Evolutionary conservation across 1,140 invertebrate genomes (phyloP).

Genomic region (Trichoplusia ni): DNA sequence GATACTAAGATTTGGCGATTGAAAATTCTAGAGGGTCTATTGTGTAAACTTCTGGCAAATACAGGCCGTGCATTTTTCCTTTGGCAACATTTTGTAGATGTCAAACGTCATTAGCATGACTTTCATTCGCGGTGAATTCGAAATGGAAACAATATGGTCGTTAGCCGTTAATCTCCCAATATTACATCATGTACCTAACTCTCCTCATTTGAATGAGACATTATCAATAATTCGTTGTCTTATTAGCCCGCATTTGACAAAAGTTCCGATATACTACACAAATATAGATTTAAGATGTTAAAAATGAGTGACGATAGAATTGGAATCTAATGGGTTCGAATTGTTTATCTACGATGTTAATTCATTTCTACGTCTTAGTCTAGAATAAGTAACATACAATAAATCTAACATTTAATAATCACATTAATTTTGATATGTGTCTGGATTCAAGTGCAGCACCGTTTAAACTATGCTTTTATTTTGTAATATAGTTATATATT

Average conservation of each 20-base stretch:
- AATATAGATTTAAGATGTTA: conserved; percentile 30
- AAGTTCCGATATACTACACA: conserved; percentile 58
- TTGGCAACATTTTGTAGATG: conserved; percentile 8
- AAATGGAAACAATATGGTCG: too few species aligned
- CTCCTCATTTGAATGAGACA: conserved; percentile 22
- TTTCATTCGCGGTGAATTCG: not conserved
- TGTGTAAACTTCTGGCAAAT: conserved; percentile 67
- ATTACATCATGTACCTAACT: conserved; percentile 35
- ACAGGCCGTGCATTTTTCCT: conserved; percentile 47
- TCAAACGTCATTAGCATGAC: too few species aligned
- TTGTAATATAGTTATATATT: conserved; percentile 33
- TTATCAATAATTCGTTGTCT: conserved; percentile 67
- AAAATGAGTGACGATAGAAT: conserved; percentile 23
- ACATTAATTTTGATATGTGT: conserved; percentile 75
- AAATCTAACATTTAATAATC: conserved; percentile 66
- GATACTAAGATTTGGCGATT: conserved; percentile 44
- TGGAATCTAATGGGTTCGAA: conserved; percentile 22
- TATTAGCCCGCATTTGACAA: conserved; percentile 75
- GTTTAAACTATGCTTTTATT: conserved; percentile 44
- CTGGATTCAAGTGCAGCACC: conserved; percentile 50
- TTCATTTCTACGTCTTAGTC: conserved; percentile 29
- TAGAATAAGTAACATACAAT: conserved; percentile 41
- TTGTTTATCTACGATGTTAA: conserved; percentile 30
- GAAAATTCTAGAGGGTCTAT: conserved; percentile 32
- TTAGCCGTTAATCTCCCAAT: conserved; percentile 31